A percentile compares a stretch with the other conserved stretches of the same genome.
Conservation (phyloP, 2,797 vertebrate species). For the Sebastes alutus region DNA sequence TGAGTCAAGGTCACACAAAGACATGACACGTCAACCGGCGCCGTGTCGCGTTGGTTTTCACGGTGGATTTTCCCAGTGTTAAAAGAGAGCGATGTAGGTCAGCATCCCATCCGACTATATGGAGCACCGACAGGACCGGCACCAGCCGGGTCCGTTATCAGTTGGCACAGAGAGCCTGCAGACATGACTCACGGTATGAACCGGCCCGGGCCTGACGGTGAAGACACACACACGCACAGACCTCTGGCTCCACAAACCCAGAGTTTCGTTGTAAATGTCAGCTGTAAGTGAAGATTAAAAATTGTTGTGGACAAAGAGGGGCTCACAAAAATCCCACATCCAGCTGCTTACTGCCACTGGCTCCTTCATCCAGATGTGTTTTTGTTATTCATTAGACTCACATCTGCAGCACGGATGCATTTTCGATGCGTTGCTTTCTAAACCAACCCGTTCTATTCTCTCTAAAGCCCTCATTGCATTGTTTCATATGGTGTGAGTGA, state of each 20-base stretch:
- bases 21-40: conserved; percentile 33
- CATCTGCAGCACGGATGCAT: not conserved
- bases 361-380: not conserved
- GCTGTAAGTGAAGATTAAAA: not conserved
- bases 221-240: not conserved
- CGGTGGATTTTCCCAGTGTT: conserved; percentile 39
- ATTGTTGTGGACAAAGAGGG: not conserved
- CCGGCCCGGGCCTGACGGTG: not conserved
- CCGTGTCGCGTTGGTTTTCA: conserved; percentile 36
- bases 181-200: conserved; percentile 6
- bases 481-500: conserved; percentile 47
- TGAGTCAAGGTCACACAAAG: conserved; percentile 71
- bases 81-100: conserved; percentile 70
- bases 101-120: conserved; percentile 30
- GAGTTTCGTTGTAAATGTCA: not conserved
- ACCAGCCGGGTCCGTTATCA: conserved; percentile 61
- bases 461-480: not conserved
- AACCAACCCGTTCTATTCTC: not conserved
- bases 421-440: not conserved
- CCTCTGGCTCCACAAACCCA: not conserved
- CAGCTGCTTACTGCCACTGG: not conserved
- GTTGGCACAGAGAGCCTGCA: conserved; percentile 33
- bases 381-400: not conserved
- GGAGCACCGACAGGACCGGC: conserved; percentile 46
- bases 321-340: not conserved